Conservation (phyloP, 2,113 vertebrate genomes). For the Brevimyrus niger region DNA sequence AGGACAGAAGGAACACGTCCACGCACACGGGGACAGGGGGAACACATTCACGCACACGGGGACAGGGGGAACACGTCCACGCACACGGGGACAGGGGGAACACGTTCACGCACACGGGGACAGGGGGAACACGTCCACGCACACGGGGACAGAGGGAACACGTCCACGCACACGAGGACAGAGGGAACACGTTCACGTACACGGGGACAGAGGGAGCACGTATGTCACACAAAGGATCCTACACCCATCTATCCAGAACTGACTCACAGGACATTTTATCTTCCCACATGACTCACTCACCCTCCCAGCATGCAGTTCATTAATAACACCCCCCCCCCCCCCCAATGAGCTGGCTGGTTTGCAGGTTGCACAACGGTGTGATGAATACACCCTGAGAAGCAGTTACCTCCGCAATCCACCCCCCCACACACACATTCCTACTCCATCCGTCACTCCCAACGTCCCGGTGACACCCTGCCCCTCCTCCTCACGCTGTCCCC, state of each 20-base stretch:
- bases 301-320: background rate
- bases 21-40: too few relatives aligned
- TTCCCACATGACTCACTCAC: background rate
- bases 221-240: background rate
- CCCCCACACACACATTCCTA: background rate
- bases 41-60: too few relatives aligned
- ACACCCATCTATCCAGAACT: background rate
- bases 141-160: background rate
- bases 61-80: too few relatives aligned
- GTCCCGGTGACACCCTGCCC: background rate
- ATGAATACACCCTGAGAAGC: background rate
- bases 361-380: background rate
- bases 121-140: background rate
- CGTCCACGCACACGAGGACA: too few relatives aligned
- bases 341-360: background rate
- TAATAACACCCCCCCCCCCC: background rate
- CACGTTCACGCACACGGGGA: too few relatives aligned
- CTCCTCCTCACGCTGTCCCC: too few relatives aligned
- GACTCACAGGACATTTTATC: background rate
- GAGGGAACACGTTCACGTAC: background rate
- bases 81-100: too few relatives aligned
- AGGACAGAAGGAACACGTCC: background rate
- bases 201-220: background rate
- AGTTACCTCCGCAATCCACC: background rate
- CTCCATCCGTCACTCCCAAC: background rate